Conservation (phyloP, 2,797 vertebrate genomes). For the Cephalopachus bancanus region DNA sequence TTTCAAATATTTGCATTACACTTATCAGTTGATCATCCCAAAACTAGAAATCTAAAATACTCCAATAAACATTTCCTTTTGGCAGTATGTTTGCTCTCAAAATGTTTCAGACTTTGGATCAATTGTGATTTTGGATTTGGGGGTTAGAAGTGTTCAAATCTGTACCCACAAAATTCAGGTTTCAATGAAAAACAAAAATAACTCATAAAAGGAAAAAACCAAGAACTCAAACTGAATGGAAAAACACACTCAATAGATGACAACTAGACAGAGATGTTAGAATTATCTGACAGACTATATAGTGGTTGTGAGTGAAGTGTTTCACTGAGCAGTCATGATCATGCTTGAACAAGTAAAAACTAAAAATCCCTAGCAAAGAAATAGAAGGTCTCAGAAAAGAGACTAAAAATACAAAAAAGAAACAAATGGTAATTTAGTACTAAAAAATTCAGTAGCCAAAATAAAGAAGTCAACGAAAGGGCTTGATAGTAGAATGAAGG, state of each 20-base stretch:
- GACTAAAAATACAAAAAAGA: neutral
- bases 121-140: no score
- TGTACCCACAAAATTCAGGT: neutral
- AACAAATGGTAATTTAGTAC: neutral
- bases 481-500: neutral
- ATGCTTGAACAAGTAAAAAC: neutral
- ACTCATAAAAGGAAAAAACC: neutral
- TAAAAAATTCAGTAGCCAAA: neutral
- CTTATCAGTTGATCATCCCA: no score
- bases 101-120: no score
- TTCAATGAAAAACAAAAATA: neutral
- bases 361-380: neutral
- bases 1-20: no score
- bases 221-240: neutral
- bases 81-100: no score
- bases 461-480: neutral
- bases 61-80: no score
- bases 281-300: neutral
- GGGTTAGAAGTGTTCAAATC: no score
- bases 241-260: neutral
- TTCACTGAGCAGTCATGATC: neutral
- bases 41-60: no score
- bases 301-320: neutral
- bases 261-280: neutral
- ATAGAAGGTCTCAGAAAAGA: neutral